Percentiles rank a stretch among this genome's conserved stretches.
These are phyloP conservation scores for Argyra leucocephala DNA, from an alignment of 2,888 invertebrate species.

Conservation along the genomic window DNA sequence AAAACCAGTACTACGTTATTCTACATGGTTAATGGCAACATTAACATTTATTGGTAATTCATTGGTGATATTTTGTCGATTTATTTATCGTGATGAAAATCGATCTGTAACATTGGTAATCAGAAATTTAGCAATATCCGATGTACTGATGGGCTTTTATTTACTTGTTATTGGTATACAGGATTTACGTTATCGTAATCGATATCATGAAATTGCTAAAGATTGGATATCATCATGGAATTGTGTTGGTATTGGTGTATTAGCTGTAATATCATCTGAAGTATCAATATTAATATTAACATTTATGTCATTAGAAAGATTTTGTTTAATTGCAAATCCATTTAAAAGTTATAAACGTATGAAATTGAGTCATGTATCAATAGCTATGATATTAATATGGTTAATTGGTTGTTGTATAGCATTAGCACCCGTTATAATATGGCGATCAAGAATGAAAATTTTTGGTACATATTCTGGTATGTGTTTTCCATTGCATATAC, in stretches of 20 bases:
- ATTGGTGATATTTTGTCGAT: constrained; percentile 53
- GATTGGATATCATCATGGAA: constrained; percentile 57
- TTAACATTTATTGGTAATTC: constrained; percentile 54
- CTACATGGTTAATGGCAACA: constrained; percentile 54
- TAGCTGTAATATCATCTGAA: constrained; percentile 59
- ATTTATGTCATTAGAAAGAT: constrained; percentile 61
- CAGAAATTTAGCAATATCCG: constrained; percentile 56
- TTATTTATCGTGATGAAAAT: constrained; percentile 53
- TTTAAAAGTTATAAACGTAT: constrained; percentile 49
- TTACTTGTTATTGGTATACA: constrained; percentile 52
- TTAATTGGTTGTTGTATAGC: constrained; percentile 50
- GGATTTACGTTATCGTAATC: constrained; percentile 50
- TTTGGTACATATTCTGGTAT: constrained; percentile 57
- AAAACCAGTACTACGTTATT: constrained; percentile 49
- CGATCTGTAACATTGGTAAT: constrained; percentile 54
- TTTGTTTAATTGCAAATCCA: constrained; percentile 53
- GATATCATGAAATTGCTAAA: constrained; percentile 50
- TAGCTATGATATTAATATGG: constrained; percentile 52
- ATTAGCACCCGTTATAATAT: constrained; percentile 53
- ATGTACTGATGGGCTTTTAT: constrained; percentile 60
- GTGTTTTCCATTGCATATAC: constrained; percentile 61
- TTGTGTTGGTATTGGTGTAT: constrained; percentile 53
- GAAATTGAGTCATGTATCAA: constrained; percentile 47
- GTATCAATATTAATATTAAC: constrained; percentile 59
- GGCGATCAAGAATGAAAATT: constrained; percentile 51